These are phyloP conservation scores for Cydia pomonella DNA, from an alignment of 1,140 invertebrate genomes.

Conservation along the genomic window DNA sequence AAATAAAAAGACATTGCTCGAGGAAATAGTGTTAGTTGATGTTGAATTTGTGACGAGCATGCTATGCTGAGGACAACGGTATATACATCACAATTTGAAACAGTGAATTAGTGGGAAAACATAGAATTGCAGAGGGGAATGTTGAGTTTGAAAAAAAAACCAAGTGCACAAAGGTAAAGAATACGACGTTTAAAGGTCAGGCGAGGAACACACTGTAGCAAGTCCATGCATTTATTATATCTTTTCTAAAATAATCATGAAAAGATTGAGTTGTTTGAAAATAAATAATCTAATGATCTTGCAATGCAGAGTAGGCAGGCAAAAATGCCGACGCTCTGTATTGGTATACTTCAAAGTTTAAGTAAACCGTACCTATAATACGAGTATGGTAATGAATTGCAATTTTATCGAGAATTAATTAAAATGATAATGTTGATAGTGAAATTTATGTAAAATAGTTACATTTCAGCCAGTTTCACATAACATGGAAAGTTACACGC, in stretches of 20 bases:
- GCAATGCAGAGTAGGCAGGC: no score
- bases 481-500: background rate
- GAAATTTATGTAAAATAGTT: no score
- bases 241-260: background rate
- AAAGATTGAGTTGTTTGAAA: background rate
- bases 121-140: conserved; percentile 17
- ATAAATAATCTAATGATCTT: no score
- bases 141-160: conserved; percentile 27
- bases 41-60: conserved; percentile 18
- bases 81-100: conserved; percentile 12
- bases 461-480: background rate
- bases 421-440: no score
- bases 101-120: conserved; percentile 16
- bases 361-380: no score
- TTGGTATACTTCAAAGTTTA: no score
- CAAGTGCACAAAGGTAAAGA: conserved; percentile 28
- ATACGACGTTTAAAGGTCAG: conserved; percentile 12
- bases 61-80: conserved; percentile 28
- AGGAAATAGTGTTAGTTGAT: conserved; percentile 18
- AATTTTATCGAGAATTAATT: no score
- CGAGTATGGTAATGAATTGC: no score
- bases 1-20: background rate
- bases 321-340: no score
- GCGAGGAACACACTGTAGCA: conserved; percentile 14
- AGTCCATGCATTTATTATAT: conserved; percentile 16